Percentiles rank a stretch among this genome's conserved stretches.
Conservation (phyloP, 2,113 vertebrate species). For the Callipepla squamata region DNA sequence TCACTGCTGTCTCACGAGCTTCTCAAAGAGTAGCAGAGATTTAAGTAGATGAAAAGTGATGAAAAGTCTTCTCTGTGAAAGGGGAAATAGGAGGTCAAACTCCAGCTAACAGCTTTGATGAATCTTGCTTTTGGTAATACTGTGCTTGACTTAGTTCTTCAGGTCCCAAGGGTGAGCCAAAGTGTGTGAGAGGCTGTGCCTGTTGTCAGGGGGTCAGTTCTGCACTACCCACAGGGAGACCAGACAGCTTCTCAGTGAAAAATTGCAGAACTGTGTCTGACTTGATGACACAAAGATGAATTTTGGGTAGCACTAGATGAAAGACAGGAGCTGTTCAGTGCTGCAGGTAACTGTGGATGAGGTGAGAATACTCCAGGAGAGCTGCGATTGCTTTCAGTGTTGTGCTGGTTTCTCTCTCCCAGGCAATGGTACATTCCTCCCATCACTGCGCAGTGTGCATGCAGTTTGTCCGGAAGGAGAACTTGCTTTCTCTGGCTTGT, state of each 20-base stretch:
- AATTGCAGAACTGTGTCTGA: not conserved
- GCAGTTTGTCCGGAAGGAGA: conserved; percentile 95
- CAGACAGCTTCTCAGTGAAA: not conserved
- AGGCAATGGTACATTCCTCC: conserved; percentile 84
- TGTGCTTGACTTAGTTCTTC: conserved; percentile 10
- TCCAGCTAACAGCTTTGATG: not conserved
- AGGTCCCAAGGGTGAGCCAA: not conserved
- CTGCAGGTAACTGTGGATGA: not conserved
- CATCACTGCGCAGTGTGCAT: conserved; percentile 98
- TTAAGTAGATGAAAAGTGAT: not conserved
- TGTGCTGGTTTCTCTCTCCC: conserved; percentile 11
- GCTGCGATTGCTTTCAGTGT: not conserved
- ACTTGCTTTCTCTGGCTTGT: conserved; percentile 92
- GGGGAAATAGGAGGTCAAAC: not conserved
- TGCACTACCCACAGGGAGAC: not conserved
- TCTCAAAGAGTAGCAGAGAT: not conserved
- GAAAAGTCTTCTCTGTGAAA: not conserved
- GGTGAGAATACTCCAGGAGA: not conserved
- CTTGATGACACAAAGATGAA: not conserved
- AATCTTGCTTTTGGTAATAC: not conserved
- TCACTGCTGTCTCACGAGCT: not conserved
- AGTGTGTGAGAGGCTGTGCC: not conserved
- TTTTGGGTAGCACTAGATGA: not conserved
- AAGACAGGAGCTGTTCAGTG: not conserved
- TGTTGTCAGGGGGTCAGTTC: not conserved